Evolutionary conservation across 2,113 vertebrate species (phyloP), one percentile per base, ranked within the genome.

Genomic region (Fregetta grallaria): DNA sequence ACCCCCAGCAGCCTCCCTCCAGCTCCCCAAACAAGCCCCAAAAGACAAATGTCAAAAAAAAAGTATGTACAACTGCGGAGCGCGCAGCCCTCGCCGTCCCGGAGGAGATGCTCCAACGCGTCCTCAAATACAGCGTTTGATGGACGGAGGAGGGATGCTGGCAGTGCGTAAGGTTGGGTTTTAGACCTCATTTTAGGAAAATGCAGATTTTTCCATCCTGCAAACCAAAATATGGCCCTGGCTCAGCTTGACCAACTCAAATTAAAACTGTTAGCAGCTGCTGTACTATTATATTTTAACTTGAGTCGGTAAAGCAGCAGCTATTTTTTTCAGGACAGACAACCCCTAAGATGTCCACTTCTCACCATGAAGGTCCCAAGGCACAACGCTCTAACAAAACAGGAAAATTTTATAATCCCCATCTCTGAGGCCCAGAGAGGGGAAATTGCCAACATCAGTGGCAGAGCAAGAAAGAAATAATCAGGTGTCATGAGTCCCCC

Each of bases 131-230:
- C 56, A 5, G 52, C 3, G 1, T 62, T 6, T 25, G 74, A 38
- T 13, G 75, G 86, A 59, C 4, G 26, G 56, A 90, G 36, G 40
- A 76, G 36, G 40, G 73, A 71, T 21, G 49, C 30, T 8, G 62
- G 62, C 44, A 67, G 66, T 0, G 0, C 0, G 2, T 11, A 17
- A 17, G 72, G 83, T 3, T 62, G 76, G 59, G 45, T 2, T 58
- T 92, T 45, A 29, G 42, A 79, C 42, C 61, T 91, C 4, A 0
- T 0, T 11, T 52, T 34, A 34, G 25, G 62, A 65, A 85, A 93
- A 80, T 1, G 5, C 8, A 3, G 19, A 3, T 11, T 74, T 81
- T 86, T 17, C 58, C 87, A 83, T 26, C 47, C 90, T 38, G 62
- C 38, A 72, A 26, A 26, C 15, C 63, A 38, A 52, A 68, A 38